These are phyloP conservation scores for Caenorhabditis zanzibari DNA, from an alignment of 2,888 invertebrate genomes.

Conservation along the genomic window DNA sequence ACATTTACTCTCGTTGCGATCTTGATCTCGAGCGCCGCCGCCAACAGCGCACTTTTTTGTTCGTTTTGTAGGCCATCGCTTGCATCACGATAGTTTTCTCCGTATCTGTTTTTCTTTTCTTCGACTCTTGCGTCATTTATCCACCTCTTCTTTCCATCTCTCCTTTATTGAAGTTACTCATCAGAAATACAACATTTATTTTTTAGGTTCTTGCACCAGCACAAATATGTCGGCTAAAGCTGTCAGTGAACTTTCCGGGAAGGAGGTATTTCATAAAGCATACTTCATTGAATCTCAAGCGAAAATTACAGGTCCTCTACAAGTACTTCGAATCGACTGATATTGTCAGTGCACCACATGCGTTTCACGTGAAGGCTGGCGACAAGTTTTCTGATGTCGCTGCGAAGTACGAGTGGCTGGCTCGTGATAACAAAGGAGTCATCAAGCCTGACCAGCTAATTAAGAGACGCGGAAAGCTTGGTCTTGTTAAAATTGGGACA, in stretches of 20 bases:
- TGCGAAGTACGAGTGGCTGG: constrained; percentile 73
- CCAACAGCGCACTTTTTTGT: constrained; percentile 47
- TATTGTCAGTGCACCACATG: constrained; percentile 75
- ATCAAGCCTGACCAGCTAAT: constrained; percentile 99
- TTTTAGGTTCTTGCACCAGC: constrained; percentile 40
- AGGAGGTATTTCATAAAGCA: constrained; percentile 69
- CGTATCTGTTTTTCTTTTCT: constrained; percentile 33
- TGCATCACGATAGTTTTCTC: constrained; percentile 34
- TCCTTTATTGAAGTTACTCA: background rate
- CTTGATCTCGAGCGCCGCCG: constrained; percentile 58
- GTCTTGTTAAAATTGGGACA: constrained; percentile 95
- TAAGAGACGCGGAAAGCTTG: constrained; percentile 97
- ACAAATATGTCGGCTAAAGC: constrained; percentile 81
- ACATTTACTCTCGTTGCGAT: constrained; percentile 43
- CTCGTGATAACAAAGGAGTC: constrained; percentile 89
- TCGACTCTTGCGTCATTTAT: constrained; percentile 32
- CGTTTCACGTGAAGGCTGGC: constrained; percentile 75
- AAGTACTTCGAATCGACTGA: constrained; percentile 73
- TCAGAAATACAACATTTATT: background rate
- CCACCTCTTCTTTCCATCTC: background rate
- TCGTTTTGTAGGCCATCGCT: constrained; percentile 58
- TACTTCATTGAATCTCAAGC: background rate
- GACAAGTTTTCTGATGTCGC: constrained; percentile 73
- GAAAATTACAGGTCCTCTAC: constrained; percentile 71
- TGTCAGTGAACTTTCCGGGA: constrained; percentile 80